Evolutionary conservation across 1,140 invertebrate genomes (phyloP), one percentile per base, ranked within the genome.

Genomic region (Coboldia fuscipes): DNA sequence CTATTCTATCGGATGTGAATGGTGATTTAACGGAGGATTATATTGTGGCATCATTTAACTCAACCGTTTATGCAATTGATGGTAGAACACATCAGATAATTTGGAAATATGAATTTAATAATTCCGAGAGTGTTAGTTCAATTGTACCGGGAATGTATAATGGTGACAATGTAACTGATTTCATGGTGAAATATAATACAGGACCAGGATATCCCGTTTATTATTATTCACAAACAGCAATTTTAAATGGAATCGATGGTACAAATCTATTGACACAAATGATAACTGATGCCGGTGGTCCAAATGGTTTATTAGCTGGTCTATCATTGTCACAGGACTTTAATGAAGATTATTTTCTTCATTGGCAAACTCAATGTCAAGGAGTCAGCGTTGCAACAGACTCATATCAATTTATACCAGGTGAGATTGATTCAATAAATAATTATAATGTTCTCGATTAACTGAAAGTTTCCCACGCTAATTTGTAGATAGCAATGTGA

Each of bases 61-160:
- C 75, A 2, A 72, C 65, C 2, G 63, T 84, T 10, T 55, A 75
- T 17, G 77, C 79, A 7, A 70, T 80, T 40, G 61, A 83, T 56
- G 80, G 80, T 6, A 44, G 57, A 20, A 71, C 63, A 3, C 77
- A 69, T 39, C 43, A 61, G 30, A 59, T 66, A 38, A 47, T 84
- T 6, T 85, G 80, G 80, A 76, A 76, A 45, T 71, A 65, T 38
- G 68, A 68, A 0, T 60, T 80, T 37, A 66, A 66, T 4, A 60
- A 63, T 39, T 63, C 65, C 14, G 63, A 70, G 51, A 60, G 66
- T 15, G 62, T 61, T 41, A 81, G 78, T 44, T 70, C 75, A 39
- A 80, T 81, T 21, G 70, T 78, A 17, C 76, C 77, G 14, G 80
- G 76, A 5, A 83, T 72, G 51, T 88, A 79, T 41, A 79, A 85